phyloP scores from a whole-genome alignment of 2,888 invertebrate genomes.

The Mesorhabditis spiculigera region DNA sequence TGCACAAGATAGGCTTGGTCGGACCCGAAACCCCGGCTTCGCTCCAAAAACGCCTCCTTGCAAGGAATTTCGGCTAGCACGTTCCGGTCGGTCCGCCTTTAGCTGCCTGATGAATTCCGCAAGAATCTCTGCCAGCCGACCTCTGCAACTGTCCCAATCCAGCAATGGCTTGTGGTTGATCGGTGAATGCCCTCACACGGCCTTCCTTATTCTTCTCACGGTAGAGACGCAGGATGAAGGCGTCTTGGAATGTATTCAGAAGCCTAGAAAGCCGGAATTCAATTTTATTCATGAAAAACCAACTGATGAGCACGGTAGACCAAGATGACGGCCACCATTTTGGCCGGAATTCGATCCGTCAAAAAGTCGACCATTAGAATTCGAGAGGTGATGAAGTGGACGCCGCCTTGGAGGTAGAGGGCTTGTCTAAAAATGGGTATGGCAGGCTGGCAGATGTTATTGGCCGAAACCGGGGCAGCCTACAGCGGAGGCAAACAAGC shows the following conservation, averaged over 20 bases:
- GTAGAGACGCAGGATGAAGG: constrained; percentile 69
- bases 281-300: constrained; percentile 10
- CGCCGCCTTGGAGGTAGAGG: constrained; percentile 85
- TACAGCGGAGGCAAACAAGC: no score
- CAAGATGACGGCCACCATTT: constrained; percentile 84
- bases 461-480: no score
- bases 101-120: no score
- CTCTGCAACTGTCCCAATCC: no score
- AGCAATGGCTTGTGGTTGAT: no score
- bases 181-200: constrained; percentile 71
- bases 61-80: no score
- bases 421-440: constrained; percentile 48
- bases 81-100: no score
- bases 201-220: constrained; percentile 74
- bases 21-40: no score
- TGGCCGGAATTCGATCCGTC: constrained; percentile 81
- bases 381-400: constrained; percentile 86
- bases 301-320: constrained; percentile 78
- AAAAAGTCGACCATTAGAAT: constrained; percentile 92
- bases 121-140: no score
- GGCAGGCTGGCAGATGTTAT: no score
- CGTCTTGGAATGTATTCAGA: constrained; percentile 51
- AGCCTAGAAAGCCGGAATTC: constrained; percentile 34
- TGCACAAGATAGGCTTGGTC: no score
- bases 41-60: no score